Conservation (phyloP, 2,113 vertebrate genomes). For the Polypterus bichir region DNA sequence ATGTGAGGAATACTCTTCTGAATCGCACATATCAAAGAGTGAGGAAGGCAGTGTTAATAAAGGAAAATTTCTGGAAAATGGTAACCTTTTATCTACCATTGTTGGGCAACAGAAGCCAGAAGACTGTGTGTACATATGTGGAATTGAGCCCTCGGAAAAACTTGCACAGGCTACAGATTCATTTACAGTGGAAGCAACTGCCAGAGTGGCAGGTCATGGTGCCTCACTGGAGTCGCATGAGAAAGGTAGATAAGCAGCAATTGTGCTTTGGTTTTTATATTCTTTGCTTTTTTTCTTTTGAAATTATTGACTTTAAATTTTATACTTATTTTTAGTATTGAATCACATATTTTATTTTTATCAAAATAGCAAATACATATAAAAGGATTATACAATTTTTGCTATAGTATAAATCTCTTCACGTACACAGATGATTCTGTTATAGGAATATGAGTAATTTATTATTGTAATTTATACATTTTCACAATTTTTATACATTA, state of each 20-base stretch:
- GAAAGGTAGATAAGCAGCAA: slow-evolving; percentile 17
- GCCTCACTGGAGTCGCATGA: slow-evolving; percentile 11
- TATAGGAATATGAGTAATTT: no score
- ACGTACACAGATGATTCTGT: no score
- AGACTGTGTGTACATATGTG: background rate
- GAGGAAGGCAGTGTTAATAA: background rate
- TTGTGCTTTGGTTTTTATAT: background rate
- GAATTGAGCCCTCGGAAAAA: slow-evolving; percentile 1
- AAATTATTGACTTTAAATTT: no score
- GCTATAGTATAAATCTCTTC: no score
- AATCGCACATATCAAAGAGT: background rate
- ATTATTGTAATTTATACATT: no score
- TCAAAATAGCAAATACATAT: no score
- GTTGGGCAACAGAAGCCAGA: slow-evolving; percentile 1
- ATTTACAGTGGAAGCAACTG: slow-evolving; percentile 12
- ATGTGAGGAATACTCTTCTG: background rate
- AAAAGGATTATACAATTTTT: no score
- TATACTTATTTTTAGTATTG: no score
- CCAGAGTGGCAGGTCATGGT: slow-evolving; percentile 11
- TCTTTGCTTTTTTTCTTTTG: no score
- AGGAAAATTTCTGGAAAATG: background rate
- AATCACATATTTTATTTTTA: no score
- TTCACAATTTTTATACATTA: no score
- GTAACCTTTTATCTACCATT: background rate
- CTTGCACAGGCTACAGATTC: background rate